phyloP scores from a whole-genome alignment of 2,113 vertebrate genomes.

The Verasper variegatus region DNA sequence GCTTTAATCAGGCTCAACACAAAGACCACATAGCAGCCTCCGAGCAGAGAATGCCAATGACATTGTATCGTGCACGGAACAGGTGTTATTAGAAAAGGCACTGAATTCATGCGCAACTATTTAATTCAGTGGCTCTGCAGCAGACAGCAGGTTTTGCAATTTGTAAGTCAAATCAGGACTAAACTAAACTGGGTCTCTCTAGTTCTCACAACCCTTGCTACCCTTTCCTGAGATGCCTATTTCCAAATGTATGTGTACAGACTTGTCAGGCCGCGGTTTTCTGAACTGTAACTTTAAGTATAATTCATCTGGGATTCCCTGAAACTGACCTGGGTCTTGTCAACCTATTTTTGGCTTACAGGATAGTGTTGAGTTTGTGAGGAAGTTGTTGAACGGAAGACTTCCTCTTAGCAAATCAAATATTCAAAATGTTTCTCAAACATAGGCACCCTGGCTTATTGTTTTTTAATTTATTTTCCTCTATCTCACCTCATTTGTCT shows the following conservation, averaged over 20 bases:
- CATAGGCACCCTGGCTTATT: background rate
- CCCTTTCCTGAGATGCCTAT: background rate
- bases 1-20: constrained; percentile 40
- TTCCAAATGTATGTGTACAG: background rate
- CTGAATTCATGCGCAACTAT: background rate
- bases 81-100: background rate
- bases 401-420: background rate
- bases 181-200: constrained; percentile 2
- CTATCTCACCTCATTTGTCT: background rate
- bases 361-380: background rate
- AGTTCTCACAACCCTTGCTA: background rate
- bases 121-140: constrained; percentile 14
- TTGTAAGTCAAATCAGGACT: constrained; percentile 38
- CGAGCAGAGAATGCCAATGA: constrained; percentile 3
- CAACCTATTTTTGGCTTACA: background rate
- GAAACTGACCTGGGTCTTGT: background rate
- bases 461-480: background rate
- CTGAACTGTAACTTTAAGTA: background rate
- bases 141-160: constrained; percentile 18
- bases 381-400: background rate
- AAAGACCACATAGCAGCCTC: constrained; percentile 1
- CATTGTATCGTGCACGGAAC: background rate
- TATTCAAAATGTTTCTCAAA: background rate
- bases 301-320: background rate
- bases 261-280: background rate